Conservation (phyloP, 2,113 vertebrate species). For the Ceyx melanurus region DNA sequence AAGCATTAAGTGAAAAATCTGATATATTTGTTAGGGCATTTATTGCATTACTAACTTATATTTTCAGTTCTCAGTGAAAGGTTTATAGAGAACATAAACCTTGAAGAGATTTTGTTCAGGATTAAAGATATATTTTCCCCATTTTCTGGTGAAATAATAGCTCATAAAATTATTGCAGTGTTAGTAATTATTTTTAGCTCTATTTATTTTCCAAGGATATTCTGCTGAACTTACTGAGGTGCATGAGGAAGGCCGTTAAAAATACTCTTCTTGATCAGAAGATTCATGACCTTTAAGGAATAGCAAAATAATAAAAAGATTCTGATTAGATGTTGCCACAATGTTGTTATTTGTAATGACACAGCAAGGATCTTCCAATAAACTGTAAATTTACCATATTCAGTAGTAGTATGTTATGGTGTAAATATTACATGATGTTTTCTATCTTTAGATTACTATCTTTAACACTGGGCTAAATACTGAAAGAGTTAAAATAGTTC, state of each 20-base stretch:
- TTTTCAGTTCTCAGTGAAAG: conserved; percentile 78
- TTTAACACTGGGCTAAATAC: background rate
- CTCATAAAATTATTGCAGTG: conserved; percentile 55
- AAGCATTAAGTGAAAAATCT: conserved; percentile 84
- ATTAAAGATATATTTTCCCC: conserved; percentile 69
- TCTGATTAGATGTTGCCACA: background rate
- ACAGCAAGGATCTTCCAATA: background rate
- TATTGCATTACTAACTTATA: conserved; percentile 80
- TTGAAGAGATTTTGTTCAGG: conserved; percentile 74
- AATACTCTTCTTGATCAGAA: conserved; percentile 9
- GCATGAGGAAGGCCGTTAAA: background rate
- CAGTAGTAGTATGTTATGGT: background rate
- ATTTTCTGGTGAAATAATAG: conserved; percentile 71
- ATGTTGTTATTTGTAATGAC: conserved; percentile 24
- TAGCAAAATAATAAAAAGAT: conserved; percentile 27
- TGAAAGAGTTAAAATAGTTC: conserved; percentile 25
- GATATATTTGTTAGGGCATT: conserved; percentile 81
- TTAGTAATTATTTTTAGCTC: conserved; percentile 67
- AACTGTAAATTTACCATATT: background rate
- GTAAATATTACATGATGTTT: background rate
- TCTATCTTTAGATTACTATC: background rate
- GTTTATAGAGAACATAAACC: conserved; percentile 77
- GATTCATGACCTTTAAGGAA: conserved; percentile 7
- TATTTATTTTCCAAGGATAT: conserved; percentile 44
- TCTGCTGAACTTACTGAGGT: background rate